phyloP scores from a whole-genome alignment of 2,797 vertebrate genomes.

The Triplophysa bombifrons region DNA sequence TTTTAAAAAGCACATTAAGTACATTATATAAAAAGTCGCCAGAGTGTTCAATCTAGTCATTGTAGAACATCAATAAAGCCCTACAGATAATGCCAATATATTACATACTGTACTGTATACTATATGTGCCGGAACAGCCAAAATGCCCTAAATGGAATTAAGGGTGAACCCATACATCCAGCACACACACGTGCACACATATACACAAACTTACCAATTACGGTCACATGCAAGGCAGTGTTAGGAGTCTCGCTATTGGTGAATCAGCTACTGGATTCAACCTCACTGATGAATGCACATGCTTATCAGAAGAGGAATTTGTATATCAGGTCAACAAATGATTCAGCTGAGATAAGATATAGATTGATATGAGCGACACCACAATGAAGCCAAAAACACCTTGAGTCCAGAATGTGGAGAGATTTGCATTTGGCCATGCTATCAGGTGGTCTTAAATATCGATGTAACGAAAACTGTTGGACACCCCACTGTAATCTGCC shows the following conservation, averaged over 20 bases:
- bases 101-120: slow-evolving; percentile 25
- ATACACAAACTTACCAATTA: slow-evolving; percentile 31
- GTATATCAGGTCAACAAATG: background rate
- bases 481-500: slow-evolving; percentile 58
- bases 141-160: slow-evolving; percentile 49
- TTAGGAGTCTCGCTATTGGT: background rate
- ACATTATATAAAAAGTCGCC: slow-evolving; percentile 5
- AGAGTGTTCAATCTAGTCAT: slow-evolving; percentile 1
- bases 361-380: slow-evolving; percentile 17
- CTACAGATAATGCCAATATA: slow-evolving; percentile 49
- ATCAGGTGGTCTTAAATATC: background rate
- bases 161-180: slow-evolving; percentile 23
- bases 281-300: slow-evolving; percentile 16
- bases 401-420: background rate
- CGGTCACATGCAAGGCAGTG: slow-evolving; percentile 38
- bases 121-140: slow-evolving; percentile 60
- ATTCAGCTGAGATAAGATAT: background rate
- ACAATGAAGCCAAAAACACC: slow-evolving; percentile 22
- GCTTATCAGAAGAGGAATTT: background rate
- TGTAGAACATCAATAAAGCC: slow-evolving; percentile 12
- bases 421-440: background rate
- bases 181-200: slow-evolving; percentile 3
- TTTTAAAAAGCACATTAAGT: slow-evolving; percentile 8
- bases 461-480: slow-evolving; percentile 16
- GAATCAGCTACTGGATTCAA: background rate